Percentiles rank a stretch among this genome's conserved stretches.
phyloP scores from a whole-genome alignment of 2,113 vertebrate species.

The Oophaga pumilio region DNA sequence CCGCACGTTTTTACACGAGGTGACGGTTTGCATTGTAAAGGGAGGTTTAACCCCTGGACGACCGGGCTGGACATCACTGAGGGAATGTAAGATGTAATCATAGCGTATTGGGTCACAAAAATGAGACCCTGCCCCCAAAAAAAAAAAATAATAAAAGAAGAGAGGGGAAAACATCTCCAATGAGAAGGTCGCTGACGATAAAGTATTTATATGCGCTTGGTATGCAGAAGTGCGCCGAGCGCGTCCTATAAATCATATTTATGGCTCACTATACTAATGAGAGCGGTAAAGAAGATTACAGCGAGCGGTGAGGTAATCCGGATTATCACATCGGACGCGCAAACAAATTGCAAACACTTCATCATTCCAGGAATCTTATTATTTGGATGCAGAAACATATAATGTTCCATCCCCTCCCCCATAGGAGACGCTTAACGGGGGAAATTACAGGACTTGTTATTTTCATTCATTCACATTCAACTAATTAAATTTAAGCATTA shows the following conservation, averaged over 20 bases:
- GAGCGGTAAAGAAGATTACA: constrained; percentile 11
- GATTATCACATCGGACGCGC: not conserved
- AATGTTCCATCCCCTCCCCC: not conserved
- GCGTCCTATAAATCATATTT: constrained; percentile 31
- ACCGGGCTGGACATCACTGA: not conserved
- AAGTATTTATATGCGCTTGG: not conserved
- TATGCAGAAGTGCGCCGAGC: not conserved
- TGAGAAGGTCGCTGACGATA: not conserved
- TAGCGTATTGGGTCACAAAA: not conserved
- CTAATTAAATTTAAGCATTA: no score
- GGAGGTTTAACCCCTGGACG: not conserved
- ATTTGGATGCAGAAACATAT: not conserved
- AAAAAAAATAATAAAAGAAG: not conserved
- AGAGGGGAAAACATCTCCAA: not conserved
- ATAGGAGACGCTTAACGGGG: no score
- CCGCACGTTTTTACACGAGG: not conserved
- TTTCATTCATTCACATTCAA: no score
- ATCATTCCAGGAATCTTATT: not conserved
- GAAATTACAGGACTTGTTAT: no score
- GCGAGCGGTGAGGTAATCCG: constrained; percentile 15
- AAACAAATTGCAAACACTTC: constrained; percentile 1
- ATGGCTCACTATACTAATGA: constrained; percentile 39
- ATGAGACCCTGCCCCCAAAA: not conserved
- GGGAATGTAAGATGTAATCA: not conserved
- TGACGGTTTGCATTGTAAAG: not conserved